Conservation (phyloP, 2,888 invertebrate species). For the Ditula angustiorana region DNA sequence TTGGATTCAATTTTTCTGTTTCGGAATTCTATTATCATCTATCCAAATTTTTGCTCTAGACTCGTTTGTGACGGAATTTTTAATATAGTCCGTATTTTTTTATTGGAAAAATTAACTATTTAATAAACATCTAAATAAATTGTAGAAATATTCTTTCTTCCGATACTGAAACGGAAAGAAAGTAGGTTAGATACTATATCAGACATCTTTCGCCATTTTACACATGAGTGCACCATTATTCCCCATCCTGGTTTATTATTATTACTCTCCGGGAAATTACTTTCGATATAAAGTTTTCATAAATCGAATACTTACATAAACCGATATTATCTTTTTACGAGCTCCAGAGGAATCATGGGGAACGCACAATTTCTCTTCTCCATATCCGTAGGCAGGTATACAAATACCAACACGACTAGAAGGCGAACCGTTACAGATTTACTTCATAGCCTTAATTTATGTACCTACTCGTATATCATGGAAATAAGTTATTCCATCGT, state of each 20-base stretch:
- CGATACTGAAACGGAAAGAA: not conserved
- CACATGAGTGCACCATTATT: conserved; percentile 35
- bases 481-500: conserved; percentile 46
- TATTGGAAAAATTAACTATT: no score
- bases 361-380: conserved; percentile 5
- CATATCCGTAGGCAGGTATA: not conserved
- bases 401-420: not conserved
- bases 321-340: conserved; percentile 47
- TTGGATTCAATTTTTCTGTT: not conserved
- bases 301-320: conserved; percentile 44
- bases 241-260: conserved; percentile 36
- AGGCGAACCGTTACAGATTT: not conserved
- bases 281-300: conserved; percentile 44
- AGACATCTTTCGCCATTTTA: conserved; percentile 12
- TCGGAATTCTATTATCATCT: not conserved
- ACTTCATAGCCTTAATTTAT: not conserved
- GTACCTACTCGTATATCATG: not conserved
- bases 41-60: not conserved
- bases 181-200: not conserved
- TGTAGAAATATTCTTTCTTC: not conserved
- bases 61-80: not conserved
- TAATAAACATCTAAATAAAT: no score
- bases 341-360: conserved; percentile 22
- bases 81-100: no score
- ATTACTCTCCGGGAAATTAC: conserved; percentile 40